Evolutionary conservation across 1,140 invertebrate genomes (phyloP).

Genomic region (Drosophila kanapiae): DNA sequence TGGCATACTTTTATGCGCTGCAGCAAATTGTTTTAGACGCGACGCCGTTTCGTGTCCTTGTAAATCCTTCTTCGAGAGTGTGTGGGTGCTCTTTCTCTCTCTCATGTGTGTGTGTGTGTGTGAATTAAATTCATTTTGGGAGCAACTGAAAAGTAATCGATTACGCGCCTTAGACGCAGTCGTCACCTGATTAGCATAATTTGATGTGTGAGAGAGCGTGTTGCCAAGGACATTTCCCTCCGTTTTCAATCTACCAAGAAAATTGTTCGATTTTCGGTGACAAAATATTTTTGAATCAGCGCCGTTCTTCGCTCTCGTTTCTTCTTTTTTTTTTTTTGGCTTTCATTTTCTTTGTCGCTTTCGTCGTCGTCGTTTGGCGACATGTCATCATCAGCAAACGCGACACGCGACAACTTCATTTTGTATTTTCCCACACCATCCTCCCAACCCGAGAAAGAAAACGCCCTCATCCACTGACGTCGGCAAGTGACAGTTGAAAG

Average conservation of each 20-base stretch:
- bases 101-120: slow-evolving; percentile 10
- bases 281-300: slow-evolving; percentile 61
- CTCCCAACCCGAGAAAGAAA: too few relatives aligned
- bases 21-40: slow-evolving; percentile 50
- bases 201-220: slow-evolving; percentile 60
- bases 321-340: not conserved
- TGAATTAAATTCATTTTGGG: slow-evolving; percentile 54
- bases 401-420: slow-evolving; percentile 73
- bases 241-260: slow-evolving; percentile 50
- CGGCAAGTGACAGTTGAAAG: slow-evolving; percentile 56
- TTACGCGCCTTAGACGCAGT: slow-evolving; percentile 44
- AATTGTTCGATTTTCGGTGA: slow-evolving; percentile 61
- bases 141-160: slow-evolving; percentile 56
- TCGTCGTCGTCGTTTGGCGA: slow-evolving; percentile 22
- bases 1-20: slow-evolving; percentile 49
- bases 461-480: not conserved
- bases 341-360: slow-evolving; percentile 14
- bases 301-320: not conserved
- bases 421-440: slow-evolving; percentile 20
- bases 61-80: not conserved
- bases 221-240: slow-evolving; percentile 28
- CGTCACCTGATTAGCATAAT: slow-evolving; percentile 74
- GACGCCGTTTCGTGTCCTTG: slow-evolving; percentile 29
- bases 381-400: slow-evolving; percentile 64
- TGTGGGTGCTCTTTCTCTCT: not conserved